These are phyloP conservation scores for Trachelus troglodyta DNA, from an alignment of 2,888 invertebrate species.

Conservation along the genomic window DNA sequence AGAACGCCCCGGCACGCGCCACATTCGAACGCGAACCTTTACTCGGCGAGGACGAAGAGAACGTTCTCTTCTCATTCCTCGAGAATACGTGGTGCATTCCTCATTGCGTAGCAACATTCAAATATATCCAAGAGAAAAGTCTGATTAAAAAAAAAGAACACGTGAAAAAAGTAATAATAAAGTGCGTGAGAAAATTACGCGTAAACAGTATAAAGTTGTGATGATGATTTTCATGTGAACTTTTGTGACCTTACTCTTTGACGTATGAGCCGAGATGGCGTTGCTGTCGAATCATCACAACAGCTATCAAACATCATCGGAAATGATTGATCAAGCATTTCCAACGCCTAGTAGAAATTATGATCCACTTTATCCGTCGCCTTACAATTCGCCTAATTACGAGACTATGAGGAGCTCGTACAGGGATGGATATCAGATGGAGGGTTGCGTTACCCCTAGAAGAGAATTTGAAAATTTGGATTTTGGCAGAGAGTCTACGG, in stretches of 20 bases:
- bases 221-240: background rate
- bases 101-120: background rate
- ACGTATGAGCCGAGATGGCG: slow-evolving; percentile 45
- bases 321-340: slow-evolving; percentile 49
- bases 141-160: background rate
- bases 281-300: slow-evolving; percentile 54
- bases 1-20: slow-evolving; percentile 61
- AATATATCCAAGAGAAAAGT: background rate
- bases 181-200: background rate
- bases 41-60: slow-evolving; percentile 42
- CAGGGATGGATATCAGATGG: slow-evolving; percentile 43
- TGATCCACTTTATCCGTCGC: slow-evolving; percentile 53
- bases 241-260: background rate
- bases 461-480: slow-evolving; percentile 32
- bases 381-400: slow-evolving; percentile 56
- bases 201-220: background rate
- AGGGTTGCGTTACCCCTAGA: slow-evolving; percentile 47
- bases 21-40: slow-evolving; percentile 59
- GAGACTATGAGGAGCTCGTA: slow-evolving; percentile 41
- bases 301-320: slow-evolving; percentile 45
- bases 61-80: slow-evolving; percentile 13
- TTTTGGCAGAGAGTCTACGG: slow-evolving; percentile 20
- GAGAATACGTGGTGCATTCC: background rate
- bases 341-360: slow-evolving; percentile 35
- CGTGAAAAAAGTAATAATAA: background rate